Base-by-base conservation (phyloP, 2,888 invertebrate species). In the Drepanosiphum platanoidis region DNA sequence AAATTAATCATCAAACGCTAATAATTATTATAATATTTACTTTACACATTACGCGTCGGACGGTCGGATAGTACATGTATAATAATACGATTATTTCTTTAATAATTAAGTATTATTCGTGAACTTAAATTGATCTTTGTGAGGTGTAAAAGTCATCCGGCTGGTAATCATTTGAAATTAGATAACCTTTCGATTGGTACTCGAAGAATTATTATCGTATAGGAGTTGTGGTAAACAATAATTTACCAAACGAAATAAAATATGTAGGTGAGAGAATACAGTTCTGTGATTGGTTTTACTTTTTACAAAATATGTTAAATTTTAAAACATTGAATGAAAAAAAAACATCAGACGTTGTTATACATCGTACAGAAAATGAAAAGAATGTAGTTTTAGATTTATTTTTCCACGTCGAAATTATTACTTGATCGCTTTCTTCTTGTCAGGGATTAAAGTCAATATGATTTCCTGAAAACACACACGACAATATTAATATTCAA, bases 381-480 rank as follows among this genome's bases (percentile, higher is more conserved):
- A 42, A 22, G 18, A 64, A 66, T 52, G 30, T 46, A 36, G 36
- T 27, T 27, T n/a, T n/a, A 9, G 22, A 68, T 15, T 18, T 36
- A n/a, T n/a, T 13, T 27, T 11, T 64, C 32, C 15, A 30, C 18
- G 3, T 15, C 4, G 22, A 30, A 18, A 27, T 36, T 58, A 9
- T 52, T 84, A 52, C 32, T 77, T 68, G 36, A 30, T 36, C 52
- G 66, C 75, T 4, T 83, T 83, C 52, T 46, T 83, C 46, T 84
- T 77, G 0, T 77, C 68, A 4, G 84, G 58, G 1, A 84, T 70
- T 2, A 84, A 30, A 39, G 30, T 32, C 36, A 77, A 68, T 58
- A 84, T 77, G 5, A 84, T 84, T 7, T 84, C 84, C 84, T 84
- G n/a, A 58, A 84, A 75, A 84, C 1, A 36, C 18, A 68, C 4